phyloP scores from a whole-genome alignment of 2,113 vertebrate species.

The Pygoscelis antarcticus region DNA sequence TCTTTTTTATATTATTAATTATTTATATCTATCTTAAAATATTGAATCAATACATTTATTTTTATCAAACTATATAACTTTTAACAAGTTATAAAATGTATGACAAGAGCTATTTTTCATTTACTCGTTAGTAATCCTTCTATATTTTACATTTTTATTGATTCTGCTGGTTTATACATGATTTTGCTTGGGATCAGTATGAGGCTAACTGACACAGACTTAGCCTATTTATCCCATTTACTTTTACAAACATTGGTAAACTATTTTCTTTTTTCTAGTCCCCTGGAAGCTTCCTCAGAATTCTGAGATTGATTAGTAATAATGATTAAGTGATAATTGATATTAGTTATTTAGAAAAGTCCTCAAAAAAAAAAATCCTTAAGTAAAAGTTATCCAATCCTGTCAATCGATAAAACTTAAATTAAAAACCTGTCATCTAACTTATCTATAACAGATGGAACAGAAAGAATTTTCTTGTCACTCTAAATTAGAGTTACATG shows the following conservation, averaged over 20 bases:
- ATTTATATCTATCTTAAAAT: background rate
- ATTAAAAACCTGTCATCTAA: background rate
- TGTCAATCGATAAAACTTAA: background rate
- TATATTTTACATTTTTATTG: background rate
- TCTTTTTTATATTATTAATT: background rate
- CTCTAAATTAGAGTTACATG: fast-evolving
- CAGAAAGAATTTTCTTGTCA: background rate
- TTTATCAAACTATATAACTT: background rate
- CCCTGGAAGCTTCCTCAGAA: background rate
- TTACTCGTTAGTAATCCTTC: background rate
- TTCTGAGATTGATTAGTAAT: background rate
- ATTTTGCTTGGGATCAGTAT: background rate
- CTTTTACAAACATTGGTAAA: background rate
- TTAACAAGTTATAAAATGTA: background rate
- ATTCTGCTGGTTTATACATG: background rate
- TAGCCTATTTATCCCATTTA: background rate
- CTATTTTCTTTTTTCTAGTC: background rate
- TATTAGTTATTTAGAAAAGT: background rate
- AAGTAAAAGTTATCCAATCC: background rate
- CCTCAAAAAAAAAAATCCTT: background rate
- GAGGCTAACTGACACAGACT: background rate
- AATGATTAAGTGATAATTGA: background rate
- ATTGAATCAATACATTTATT: background rate
- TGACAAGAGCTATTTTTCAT: background rate
- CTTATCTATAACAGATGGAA: background rate